Evolutionary conservation across 2,113 vertebrate species (phyloP).

Genomic region (Sinocyclocheilus rhinocerous): DNA sequence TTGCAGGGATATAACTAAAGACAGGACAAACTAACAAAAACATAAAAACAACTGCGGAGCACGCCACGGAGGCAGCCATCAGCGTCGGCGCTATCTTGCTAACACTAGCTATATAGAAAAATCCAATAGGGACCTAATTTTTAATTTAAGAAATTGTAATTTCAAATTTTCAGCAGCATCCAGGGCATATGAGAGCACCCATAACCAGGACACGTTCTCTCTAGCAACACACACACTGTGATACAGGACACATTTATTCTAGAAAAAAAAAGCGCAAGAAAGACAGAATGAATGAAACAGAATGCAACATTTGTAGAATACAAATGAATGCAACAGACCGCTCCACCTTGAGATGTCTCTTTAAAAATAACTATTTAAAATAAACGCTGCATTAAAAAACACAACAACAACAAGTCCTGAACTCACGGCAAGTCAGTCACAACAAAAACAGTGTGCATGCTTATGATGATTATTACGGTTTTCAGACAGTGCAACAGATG

Average conservation of each 20-base stretch:
- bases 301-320: neutral
- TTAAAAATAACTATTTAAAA: slow-evolving; percentile 3
- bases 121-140: neutral
- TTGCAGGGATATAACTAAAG: too few species aligned
- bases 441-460: neutral
- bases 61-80: too few species aligned
- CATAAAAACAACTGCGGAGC: too few species aligned
- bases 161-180: neutral
- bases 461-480: neutral
- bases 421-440: neutral
- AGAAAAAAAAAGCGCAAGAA: neutral
- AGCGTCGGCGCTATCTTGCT: too few species aligned
- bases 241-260: neutral
- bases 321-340: neutral
- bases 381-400: neutral
- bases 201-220: neutral
- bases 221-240: neutral
- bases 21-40: too few species aligned
- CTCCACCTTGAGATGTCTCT: neutral
- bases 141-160: neutral
- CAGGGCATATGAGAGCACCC: neutral
- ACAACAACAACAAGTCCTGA: neutral
- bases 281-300: neutral
- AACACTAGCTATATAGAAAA: neutral
- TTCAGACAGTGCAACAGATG: neutral